These are phyloP conservation scores for Drosophila bocqueti DNA, from an alignment of 1,140 invertebrate species.

Conservation along the genomic window DNA sequence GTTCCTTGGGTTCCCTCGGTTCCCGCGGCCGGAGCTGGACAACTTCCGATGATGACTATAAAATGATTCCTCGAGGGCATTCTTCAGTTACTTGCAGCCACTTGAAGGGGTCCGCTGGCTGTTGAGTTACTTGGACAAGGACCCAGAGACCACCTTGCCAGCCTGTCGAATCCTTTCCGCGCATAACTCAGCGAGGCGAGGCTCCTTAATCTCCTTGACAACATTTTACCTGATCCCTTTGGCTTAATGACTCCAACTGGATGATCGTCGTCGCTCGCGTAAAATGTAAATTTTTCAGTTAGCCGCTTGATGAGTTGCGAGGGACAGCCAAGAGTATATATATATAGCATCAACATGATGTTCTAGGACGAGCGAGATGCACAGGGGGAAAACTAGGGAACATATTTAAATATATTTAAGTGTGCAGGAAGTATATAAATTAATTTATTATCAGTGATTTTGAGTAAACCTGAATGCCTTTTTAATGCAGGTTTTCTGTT, in stretches of 20 bases:
- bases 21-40: constrained; percentile 34
- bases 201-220: constrained; percentile 54
- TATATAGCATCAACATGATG: background rate
- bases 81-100: constrained; percentile 57
- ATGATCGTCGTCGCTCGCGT: constrained; percentile 59
- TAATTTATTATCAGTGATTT: too few relatives aligned
- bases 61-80: constrained; percentile 76
- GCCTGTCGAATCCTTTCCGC: constrained; percentile 28
- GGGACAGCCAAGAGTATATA: background rate
- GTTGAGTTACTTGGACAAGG: constrained; percentile 39
- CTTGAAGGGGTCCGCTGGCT: constrained; percentile 37
- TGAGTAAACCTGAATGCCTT: too few relatives aligned
- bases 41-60: constrained; percentile 76
- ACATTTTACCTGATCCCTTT: constrained; percentile 42
- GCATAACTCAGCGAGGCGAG: constrained; percentile 38
- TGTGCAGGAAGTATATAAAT: too few relatives aligned
- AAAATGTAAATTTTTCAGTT: constrained; percentile 68
- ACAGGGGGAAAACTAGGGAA: constrained; percentile 1
- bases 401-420: background rate
- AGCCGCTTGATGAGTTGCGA: constrained; percentile 29
- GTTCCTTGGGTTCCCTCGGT: constrained; percentile 37
- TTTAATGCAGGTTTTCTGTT: too few relatives aligned
- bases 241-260: constrained; percentile 61
- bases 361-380: constrained; percentile 15
- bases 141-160: constrained; percentile 59